These are phyloP conservation scores for Eptesicus fuscus DNA, from an alignment of 2,113 vertebrate species.

Conservation along the genomic window DNA sequence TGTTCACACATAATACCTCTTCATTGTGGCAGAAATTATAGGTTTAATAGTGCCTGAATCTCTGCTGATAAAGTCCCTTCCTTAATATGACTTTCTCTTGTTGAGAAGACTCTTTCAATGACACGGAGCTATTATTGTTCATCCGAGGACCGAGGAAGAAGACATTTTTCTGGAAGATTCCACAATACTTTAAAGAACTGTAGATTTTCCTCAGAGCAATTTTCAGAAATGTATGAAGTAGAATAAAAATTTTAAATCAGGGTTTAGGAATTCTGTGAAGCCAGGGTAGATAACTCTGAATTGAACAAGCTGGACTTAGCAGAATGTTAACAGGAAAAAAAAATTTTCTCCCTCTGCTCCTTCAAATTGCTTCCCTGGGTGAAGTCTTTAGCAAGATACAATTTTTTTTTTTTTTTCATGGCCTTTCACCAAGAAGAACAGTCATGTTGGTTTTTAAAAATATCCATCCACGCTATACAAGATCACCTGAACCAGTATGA, in stretches of 20 bases:
- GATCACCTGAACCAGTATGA: neutral
- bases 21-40: neutral
- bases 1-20: neutral
- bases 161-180: neutral
- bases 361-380: neutral
- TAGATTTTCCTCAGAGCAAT: neutral
- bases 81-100: neutral
- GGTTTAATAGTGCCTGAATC: neutral
- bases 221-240: neutral
- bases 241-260: neutral
- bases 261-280: neutral
- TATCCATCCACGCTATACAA: accelerated
- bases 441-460: neutral
- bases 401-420: accelerated
- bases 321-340: neutral
- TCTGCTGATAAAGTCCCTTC: neutral
- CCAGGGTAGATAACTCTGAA: neutral
- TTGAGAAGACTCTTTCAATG: neutral
- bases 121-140: neutral
- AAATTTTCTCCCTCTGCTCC: neutral
- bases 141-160: neutral
- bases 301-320: neutral
- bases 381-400: neutral
- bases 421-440: neutral
- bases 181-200: neutral